Evolutionary conservation across 2,797 vertebrate species (phyloP).

Genomic region (Pseudomugil tenellus): DNA sequence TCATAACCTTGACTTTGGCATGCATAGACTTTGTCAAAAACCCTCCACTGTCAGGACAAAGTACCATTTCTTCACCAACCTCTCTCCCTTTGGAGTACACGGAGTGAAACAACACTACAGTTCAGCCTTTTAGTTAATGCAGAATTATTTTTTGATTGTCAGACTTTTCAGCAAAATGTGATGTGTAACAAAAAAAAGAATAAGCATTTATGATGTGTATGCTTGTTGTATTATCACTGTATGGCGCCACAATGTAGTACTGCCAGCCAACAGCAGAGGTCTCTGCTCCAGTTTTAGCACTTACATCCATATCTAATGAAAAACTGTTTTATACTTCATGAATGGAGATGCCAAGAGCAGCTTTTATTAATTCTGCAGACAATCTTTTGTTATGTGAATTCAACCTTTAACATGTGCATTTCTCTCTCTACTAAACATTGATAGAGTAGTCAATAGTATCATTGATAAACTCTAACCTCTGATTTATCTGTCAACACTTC

Average conservation of each 20-base stretch:
- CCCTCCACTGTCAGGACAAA: neutral
- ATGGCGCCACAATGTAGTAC: slow-evolving; percentile 44
- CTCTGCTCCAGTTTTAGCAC: slow-evolving; percentile 54
- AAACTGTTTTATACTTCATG: slow-evolving; percentile 29
- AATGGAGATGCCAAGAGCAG: neutral
- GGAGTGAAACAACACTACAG: neutral
- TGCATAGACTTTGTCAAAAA: neutral
- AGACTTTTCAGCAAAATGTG: neutral
- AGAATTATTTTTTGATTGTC: neutral
- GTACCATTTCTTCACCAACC: neutral
- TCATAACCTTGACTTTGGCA: neutral
- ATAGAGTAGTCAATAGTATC: slow-evolving; percentile 1
- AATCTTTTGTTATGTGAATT: slow-evolving; percentile 4
- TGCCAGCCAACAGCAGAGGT: slow-evolving; percentile 64
- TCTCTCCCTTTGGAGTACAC: neutral
- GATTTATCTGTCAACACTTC: slow-evolving; percentile 25
- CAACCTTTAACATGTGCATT: neutral
- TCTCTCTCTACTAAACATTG: slow-evolving; percentile 5
- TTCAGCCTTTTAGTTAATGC: neutral
- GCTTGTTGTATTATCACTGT: slow-evolving; percentile 19
- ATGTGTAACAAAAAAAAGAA: too few relatives aligned
- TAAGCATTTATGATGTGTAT: neutral
- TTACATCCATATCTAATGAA: slow-evolving; percentile 13
- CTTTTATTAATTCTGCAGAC: neutral
- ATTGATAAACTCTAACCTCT: slow-evolving; percentile 26